phyloP scores from a whole-genome alignment of 2,888 invertebrate species.

The Andrena chrysosceles region DNA sequence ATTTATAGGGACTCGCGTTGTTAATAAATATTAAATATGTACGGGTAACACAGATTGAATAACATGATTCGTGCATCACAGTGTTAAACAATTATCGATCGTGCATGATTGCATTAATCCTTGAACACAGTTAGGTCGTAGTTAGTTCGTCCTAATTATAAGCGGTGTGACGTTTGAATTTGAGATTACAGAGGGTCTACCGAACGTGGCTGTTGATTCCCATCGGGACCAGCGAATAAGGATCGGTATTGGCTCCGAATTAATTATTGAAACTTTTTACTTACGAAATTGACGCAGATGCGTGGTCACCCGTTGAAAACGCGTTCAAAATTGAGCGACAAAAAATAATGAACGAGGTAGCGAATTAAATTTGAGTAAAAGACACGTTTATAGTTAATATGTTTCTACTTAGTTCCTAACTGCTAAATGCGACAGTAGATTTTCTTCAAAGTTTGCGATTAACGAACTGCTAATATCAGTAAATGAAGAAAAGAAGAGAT shows the following conservation, averaged over 20 bases:
- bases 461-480: no score
- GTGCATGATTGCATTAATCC: constrained; percentile 43
- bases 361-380: no score
- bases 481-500: no score
- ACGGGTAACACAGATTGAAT: background rate
- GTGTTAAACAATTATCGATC: constrained; percentile 27
- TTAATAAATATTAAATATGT: background rate
- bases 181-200: constrained; percentile 38
- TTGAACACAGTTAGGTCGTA: constrained; percentile 32
- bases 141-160: constrained; percentile 50
- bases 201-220: constrained; percentile 48
- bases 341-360: no score
- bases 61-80: background rate
- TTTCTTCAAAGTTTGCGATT: no score
- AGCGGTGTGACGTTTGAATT: constrained; percentile 51
- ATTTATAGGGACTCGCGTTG: background rate
- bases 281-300: background rate
- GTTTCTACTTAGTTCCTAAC: no score
- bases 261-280: constrained; percentile 6
- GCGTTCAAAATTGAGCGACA: no score
- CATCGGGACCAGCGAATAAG: constrained; percentile 41
- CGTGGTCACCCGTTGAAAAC: no score
- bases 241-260: constrained; percentile 17
- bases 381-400: no score
- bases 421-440: no score